Conservation (phyloP, 2,797 vertebrate genomes). For the Pseudochaenichthys georgianus region DNA sequence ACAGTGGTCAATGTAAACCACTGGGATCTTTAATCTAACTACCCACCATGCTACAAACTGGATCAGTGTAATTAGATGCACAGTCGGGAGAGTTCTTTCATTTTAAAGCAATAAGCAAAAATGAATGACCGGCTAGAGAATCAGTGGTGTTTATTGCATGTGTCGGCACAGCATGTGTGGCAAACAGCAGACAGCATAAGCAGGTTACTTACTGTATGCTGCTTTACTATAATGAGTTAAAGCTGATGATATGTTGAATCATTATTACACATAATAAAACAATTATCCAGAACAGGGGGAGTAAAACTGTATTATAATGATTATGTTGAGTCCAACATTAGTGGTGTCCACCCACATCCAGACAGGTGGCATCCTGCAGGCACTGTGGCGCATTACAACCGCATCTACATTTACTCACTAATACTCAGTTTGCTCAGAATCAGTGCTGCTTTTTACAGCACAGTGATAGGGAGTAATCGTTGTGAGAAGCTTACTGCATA, state of each 20-base stretch:
- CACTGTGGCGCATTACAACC: slow-evolving; percentile 9
- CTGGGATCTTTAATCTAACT: neutral
- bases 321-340: slow-evolving; percentile 20
- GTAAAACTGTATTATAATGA: slow-evolving; percentile 21
- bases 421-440: neutral
- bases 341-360: slow-evolving; percentile 17
- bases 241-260: neutral
- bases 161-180: neutral
- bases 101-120: slow-evolving; percentile 18
- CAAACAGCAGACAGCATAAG: neutral
- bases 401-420: slow-evolving; percentile 4
- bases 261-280: slow-evolving; percentile 25
- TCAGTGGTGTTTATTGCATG: neutral
- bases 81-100: slow-evolving; percentile 6
- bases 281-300: slow-evolving; percentile 1
- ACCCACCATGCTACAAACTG: neutral
- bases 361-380: slow-evolving; percentile 25
- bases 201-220: neutral
- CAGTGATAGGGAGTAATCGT: neutral
- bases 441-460: neutral
- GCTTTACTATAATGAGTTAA: slow-evolving; percentile 13
- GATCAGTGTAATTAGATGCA: slow-evolving; percentile 11
- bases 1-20: neutral
- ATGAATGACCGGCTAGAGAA: neutral
- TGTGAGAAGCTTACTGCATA: neutral